phyloP scores from a whole-genome alignment of 2,113 vertebrate genomes.

The Zosterops lateralis region DNA sequence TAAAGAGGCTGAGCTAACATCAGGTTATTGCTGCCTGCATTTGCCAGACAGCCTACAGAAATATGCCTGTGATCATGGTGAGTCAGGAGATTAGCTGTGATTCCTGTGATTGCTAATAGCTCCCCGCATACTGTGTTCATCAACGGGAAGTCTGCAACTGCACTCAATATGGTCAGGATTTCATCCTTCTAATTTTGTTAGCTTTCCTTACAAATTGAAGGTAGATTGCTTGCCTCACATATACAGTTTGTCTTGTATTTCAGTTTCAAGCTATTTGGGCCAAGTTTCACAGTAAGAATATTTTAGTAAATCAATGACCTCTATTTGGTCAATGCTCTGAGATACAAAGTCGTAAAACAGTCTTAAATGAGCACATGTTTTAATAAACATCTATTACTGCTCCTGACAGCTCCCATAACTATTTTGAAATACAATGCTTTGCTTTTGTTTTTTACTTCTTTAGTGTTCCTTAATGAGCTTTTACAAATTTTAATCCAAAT shows the following conservation, averaged over 20 bases:
- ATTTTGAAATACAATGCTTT: not conserved
- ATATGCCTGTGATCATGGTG: not conserved
- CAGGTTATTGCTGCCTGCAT: not conserved
- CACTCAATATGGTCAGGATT: not conserved
- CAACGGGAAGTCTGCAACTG: not conserved
- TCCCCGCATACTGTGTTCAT: not conserved
- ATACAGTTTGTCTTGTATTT: not conserved
- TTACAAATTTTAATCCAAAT: not conserved
- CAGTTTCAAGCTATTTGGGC: not conserved
- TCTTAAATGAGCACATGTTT: not conserved
- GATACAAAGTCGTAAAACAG: not conserved
- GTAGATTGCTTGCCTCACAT: not conserved
- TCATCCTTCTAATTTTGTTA: not conserved
- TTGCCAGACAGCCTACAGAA: slow-evolving; percentile 13
- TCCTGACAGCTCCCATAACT: not conserved
- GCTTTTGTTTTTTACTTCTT: not conserved
- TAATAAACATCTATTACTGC: not conserved
- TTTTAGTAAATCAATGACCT: not conserved
- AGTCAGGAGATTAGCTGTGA: slow-evolving; percentile 27
- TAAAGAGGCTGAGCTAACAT: not conserved
- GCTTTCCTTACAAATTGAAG: not conserved
- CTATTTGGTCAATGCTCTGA: not conserved
- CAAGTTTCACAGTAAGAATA: not conserved
- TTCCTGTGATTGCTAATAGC: slow-evolving; percentile 21
- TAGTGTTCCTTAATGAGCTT: not conserved